phyloP scores from a whole-genome alignment of 2,888 invertebrate genomes.

The Phalangium opilio region DNA sequence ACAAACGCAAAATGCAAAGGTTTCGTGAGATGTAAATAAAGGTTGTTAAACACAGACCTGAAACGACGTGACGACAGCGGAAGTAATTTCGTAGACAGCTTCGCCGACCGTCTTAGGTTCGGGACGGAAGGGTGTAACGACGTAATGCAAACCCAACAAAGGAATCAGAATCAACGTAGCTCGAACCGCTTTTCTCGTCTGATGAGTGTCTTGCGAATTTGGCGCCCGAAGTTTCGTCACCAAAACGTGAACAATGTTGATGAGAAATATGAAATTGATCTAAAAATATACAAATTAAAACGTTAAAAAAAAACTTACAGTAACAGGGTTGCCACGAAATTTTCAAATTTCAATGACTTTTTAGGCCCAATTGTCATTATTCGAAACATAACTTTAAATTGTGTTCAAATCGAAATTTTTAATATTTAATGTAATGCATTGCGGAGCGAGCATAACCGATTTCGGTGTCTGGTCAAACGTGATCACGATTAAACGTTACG shows the following conservation, averaged over 20 bases:
- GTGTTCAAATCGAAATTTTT: no score
- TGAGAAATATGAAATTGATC: constrained; percentile 66
- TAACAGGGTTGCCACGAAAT: no score
- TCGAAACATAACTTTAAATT: no score
- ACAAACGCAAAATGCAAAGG: no score
- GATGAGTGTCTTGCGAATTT: constrained; percentile 24
- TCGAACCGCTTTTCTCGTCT: constrained; percentile 41
- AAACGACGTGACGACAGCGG: constrained; percentile 71
- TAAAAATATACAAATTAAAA: constrained; percentile 8
- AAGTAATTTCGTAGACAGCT: constrained; percentile 59
- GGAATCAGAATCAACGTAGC: constrained; percentile 80
- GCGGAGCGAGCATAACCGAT: no score
- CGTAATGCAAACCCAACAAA: constrained; percentile 73
- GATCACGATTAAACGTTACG: no score
- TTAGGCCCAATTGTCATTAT: no score
- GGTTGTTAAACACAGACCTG: constrained; percentile 41
- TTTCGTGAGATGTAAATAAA: no score
- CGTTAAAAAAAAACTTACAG: no score
- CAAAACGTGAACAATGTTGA: constrained; percentile 76
- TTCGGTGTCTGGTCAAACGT: no score
- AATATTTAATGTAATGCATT: no score
- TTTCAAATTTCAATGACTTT: no score
- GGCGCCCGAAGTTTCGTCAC: constrained; percentile 60
- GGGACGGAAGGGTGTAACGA: constrained; percentile 73
- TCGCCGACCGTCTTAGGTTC: constrained; percentile 33